Base-by-base conservation (phyloP, 2,888 invertebrate genomes). In the Creontiades dilutus region DNA sequence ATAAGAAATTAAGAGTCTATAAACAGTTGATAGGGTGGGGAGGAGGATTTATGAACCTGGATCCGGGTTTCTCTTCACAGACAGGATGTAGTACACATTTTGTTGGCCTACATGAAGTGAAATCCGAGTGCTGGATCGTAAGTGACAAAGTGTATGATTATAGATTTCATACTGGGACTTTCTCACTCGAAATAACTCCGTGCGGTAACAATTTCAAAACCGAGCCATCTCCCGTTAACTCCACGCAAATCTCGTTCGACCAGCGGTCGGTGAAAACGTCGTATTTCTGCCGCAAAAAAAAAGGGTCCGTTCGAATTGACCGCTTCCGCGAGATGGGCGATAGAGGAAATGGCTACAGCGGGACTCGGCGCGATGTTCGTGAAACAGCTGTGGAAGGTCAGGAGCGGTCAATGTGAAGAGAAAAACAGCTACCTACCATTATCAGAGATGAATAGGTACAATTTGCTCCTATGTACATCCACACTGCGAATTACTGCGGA, bases 211-310 rank as follows among this genome's bases (percentile, higher is more conserved):
- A 12, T 23, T 0, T 5, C 57, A n/a, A n/a, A 7, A 7, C 0
- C 57, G 37, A 57, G n/a, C 61, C 68, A 68, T 68, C 68, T 23
- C 68, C 68, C 68, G 68, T 13, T 68, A 19, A 9, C 68, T 68
- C 68, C 68, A 12, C 27, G 68, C 68, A 23, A 68, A 68, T 68
- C 68, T 23, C 12, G 23, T 68, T 11, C 23, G 23, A 11, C 3
- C 19, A 61, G 19, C 23, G 68, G 68, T 68, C 68, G 23, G 19
- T 68, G 68, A 68, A 68, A 68, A 23, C 68, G 5, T 23, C 23
- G 27, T 23, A n/a, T 68, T 68, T 68, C 68, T 68, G 68, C 52
- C 14, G 16, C 57, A 16, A n/a, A 37, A 37, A 37, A 37, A 23
- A 68, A 68, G 12, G 68, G 68, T 61, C 61, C 61, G 19, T 19